Conservation (phyloP, 2,113 vertebrate genomes). For the Mastomys natalensis region DNA sequence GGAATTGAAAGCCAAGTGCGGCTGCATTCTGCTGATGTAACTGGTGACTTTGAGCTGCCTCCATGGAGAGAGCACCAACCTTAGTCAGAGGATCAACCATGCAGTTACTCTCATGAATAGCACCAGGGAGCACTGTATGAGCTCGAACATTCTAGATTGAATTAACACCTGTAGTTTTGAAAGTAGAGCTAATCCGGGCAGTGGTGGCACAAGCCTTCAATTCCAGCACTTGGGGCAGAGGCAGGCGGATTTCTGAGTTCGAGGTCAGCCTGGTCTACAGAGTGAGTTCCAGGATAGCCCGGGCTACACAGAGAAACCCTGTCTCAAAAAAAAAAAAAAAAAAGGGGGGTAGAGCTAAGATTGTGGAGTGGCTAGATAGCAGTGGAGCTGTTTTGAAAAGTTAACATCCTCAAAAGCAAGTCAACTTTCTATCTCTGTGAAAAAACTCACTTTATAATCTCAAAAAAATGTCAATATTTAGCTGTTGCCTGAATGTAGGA, state of each 20-base stretch:
- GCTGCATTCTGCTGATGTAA: not conserved
- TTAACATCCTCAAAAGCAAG: not conserved
- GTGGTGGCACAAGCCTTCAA: too few relatives aligned
- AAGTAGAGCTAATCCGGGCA: not conserved
- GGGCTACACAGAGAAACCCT: too few relatives aligned
- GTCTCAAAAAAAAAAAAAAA: too few relatives aligned
- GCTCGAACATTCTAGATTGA: not conserved
- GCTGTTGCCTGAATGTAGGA: not conserved
- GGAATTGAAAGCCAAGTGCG: too few relatives aligned
- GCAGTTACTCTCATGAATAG: not conserved
- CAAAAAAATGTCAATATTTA: not conserved
- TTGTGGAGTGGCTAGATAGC: not conserved
- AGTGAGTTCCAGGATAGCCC: too few relatives aligned
- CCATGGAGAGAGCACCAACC: not conserved
- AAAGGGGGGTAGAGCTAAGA: not conserved
- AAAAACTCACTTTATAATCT: not conserved
- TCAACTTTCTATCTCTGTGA: not conserved
- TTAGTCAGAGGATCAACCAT: not conserved
- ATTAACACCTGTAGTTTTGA: not conserved
- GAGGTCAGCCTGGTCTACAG: too few relatives aligned
- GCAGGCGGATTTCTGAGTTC: too few relatives aligned
- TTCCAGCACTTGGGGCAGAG: too few relatives aligned
- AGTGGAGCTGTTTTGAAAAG: not conserved
- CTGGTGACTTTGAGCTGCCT: fast-evolving
- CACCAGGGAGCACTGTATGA: not conserved